A percentile compares a stretch with the other conserved stretches of the same genome.
Evolutionary conservation across 2,888 invertebrate species (phyloP).

Genomic region (Dolichopus griseipennis): DNA sequence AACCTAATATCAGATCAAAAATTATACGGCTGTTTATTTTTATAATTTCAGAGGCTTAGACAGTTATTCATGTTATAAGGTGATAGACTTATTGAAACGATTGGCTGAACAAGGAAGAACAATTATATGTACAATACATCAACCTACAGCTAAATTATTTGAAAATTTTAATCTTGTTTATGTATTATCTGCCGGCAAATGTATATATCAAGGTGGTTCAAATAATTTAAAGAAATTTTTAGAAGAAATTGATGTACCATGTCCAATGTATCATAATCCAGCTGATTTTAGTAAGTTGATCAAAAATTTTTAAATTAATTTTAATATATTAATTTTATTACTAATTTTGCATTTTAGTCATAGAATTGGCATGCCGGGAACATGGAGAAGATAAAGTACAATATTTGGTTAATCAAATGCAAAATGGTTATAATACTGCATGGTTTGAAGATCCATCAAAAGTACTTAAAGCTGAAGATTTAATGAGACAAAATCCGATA

Average conservation of each 20-base stretch:
- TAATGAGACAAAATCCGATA: slow-evolving; percentile 51
- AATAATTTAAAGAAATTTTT: slow-evolving; percentile 68
- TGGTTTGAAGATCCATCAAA: slow-evolving; percentile 58
- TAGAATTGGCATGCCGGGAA: slow-evolving; percentile 87
- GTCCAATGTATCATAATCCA: slow-evolving; percentile 86
- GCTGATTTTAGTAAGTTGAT: slow-evolving; percentile 82
- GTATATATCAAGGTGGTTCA: slow-evolving; percentile 76
- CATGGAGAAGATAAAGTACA: slow-evolving; percentile 73
- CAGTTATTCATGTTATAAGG: slow-evolving; percentile 77
- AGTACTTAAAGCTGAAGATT: slow-evolving; percentile 50
- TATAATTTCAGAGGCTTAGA: slow-evolving; percentile 61
- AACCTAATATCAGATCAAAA: too few relatives aligned
- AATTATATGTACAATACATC: slow-evolving; percentile 85
- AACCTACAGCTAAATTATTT: slow-evolving; percentile 59
- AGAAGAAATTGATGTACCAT: slow-evolving; percentile 64
- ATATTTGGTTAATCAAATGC: slow-evolving; percentile 53
- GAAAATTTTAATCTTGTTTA: slow-evolving; percentile 65
- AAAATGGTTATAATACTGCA: slow-evolving; percentile 58
- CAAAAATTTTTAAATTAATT: too few relatives aligned
- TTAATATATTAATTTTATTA: not conserved
- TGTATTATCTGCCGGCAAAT: slow-evolving; percentile 70
- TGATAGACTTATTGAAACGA: slow-evolving; percentile 62
- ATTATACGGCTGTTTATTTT: too few relatives aligned
- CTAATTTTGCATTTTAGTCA: slow-evolving; percentile 55
- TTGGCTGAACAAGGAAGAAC: slow-evolving; percentile 74